Evolutionary conservation across 2,888 invertebrate genomes (phyloP).

Genomic region (Escarpia spicata): DNA sequence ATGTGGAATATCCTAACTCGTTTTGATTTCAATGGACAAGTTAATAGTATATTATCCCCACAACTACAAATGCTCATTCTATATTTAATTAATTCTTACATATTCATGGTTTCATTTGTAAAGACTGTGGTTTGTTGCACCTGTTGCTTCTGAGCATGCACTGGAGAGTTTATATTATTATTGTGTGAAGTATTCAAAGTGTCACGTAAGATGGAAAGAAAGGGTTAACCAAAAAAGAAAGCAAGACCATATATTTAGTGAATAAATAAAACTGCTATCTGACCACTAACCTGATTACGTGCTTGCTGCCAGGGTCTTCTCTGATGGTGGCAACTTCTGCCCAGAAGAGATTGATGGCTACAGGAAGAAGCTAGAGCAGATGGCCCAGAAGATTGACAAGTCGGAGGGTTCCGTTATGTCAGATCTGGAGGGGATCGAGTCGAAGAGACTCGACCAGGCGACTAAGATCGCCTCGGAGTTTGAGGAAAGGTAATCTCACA

Average conservation of each 20-base stretch:
- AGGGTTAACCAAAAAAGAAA: too few species aligned
- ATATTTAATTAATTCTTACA: too few species aligned
- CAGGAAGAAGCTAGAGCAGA: constrained; percentile 60
- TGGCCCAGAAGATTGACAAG: constrained; percentile 61
- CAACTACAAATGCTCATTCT: too few species aligned
- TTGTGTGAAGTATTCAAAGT: too few species aligned
- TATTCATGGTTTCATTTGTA: background rate
- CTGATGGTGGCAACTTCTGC: constrained; percentile 66
- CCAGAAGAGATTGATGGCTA: constrained; percentile 64
- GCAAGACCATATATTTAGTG: background rate
- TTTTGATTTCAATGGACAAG: too few species aligned
- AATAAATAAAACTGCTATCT: background rate
- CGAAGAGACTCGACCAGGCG: constrained; percentile 62
- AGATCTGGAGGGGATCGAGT: constrained; percentile 65
- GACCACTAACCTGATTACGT: background rate
- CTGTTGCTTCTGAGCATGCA: background rate
- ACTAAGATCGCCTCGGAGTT: constrained; percentile 61
- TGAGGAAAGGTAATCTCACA: constrained; percentile 59
- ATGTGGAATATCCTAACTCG: too few species aligned
- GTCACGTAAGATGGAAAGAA: too few species aligned
- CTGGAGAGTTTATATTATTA: too few species aligned
- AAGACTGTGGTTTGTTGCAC: background rate
- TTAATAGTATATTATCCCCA: too few species aligned
- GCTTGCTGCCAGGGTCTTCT: constrained; percentile 56
- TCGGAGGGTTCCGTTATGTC: constrained; percentile 63